These are phyloP conservation scores for Chionodraco myersi DNA, from an alignment of 2,113 vertebrate genomes.

Conservation along the genomic window DNA sequence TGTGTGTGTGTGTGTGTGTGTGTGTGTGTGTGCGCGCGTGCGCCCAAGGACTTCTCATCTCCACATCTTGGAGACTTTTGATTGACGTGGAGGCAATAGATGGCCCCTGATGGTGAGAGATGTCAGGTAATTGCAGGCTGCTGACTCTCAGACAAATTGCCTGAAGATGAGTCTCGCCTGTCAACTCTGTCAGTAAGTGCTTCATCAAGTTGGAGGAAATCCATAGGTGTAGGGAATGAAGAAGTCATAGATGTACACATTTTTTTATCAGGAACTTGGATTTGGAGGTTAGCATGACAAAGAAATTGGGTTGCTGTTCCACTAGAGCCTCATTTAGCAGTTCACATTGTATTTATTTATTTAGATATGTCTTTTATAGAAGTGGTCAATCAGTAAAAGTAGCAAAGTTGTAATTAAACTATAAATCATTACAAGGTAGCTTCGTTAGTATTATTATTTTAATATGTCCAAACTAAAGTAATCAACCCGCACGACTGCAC, in stretches of 20 bases:
- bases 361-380: neutral
- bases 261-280: neutral
- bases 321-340: neutral
- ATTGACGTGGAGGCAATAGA: conserved; percentile 57
- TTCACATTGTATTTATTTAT: neutral
- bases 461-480: no score
- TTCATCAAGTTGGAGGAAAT: neutral
- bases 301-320: neutral
- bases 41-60: conserved; percentile 52
- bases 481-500: no score
- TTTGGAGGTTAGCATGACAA: neutral
- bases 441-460: no score
- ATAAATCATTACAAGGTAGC: no score
- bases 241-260: neutral
- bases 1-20: neutral
- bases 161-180: conserved; percentile 37
- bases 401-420: no score
- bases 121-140: conserved; percentile 67
- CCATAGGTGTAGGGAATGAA: neutral
- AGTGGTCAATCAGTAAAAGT: neutral
- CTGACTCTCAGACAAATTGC: conserved; percentile 59
- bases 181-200: conserved; percentile 17
- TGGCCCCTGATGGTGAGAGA: conserved; percentile 44
- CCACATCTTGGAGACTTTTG: conserved; percentile 32
- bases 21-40: neutral